Percentiles rank a stretch among this genome's conserved stretches.
Conservation (phyloP, 2,113 vertebrate species). For the Centropus unirufus region DNA sequence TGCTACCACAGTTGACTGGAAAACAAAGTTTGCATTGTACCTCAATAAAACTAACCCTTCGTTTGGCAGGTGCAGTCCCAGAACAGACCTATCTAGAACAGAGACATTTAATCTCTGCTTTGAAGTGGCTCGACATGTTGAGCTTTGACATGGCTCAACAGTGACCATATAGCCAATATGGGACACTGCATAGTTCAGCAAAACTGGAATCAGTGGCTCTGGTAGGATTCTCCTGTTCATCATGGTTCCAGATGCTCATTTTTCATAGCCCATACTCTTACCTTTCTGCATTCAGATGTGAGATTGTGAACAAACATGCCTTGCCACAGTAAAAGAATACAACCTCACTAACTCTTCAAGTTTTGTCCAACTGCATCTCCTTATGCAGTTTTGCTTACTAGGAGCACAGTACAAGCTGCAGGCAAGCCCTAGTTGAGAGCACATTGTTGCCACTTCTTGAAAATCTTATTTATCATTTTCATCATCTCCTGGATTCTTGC, state of each 20-base stretch:
- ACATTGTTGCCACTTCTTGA: neutral
- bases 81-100: neutral
- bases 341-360: neutral
- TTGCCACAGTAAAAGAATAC: neutral
- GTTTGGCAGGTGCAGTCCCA: neutral
- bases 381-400: neutral
- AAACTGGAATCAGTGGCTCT: neutral
- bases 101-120: neutral
- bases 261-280: neutral
- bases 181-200: neutral
- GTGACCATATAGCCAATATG: fast-evolving
- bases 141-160: no score
- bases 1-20: neutral
- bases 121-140: neutral
- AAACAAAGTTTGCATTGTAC: neutral
- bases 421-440: neutral
- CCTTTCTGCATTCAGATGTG: neutral
- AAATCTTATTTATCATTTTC: neutral
- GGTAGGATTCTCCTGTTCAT: neutral
- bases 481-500: neutral
- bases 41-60: neutral
- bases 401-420: neutral
- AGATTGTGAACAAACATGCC: neutral
- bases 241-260: neutral
- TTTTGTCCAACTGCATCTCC: neutral